A percentile compares a stretch with the other conserved stretches of the same genome.
Conservation (phyloP, 2,113 vertebrate species). For the Gadus macrocephalus region DNA sequence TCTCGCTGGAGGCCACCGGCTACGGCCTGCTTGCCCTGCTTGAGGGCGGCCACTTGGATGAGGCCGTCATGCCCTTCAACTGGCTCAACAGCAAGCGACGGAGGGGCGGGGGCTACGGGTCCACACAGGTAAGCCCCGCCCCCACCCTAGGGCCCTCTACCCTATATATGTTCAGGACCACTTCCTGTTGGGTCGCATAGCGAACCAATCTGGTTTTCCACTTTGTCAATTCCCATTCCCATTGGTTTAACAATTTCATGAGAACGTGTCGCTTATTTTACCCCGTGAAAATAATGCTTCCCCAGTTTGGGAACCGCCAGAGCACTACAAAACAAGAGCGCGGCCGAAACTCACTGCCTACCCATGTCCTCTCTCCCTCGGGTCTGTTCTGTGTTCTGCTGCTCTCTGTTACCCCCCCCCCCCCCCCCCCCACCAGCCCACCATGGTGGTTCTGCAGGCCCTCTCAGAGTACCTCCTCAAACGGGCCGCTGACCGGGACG, state of each 20-base stretch:
- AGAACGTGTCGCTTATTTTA: neutral
- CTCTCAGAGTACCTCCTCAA: slow-evolving; percentile 65
- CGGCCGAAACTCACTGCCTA: no score
- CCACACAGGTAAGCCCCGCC: slow-evolving; percentile 70
- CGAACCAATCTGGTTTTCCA: no score
- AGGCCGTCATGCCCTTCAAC: slow-evolving; percentile 50
- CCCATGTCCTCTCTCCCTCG: neutral
- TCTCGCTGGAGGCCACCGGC: slow-evolving; percentile 68
- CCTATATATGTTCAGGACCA: neutral
- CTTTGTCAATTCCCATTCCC: neutral
- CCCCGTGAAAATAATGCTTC: neutral
- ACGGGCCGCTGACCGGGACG: slow-evolving; percentile 30
- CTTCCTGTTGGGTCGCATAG: no score
- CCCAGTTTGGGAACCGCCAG: no score
- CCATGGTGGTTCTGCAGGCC: slow-evolving; percentile 73
- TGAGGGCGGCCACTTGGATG: slow-evolving; percentile 43
- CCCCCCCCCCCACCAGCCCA: slow-evolving; percentile 60
- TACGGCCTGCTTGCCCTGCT: slow-evolving; percentile 71
- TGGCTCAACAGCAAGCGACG: slow-evolving; percentile 68
- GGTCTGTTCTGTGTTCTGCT: neutral
- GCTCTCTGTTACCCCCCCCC: neutral
- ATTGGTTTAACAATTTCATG: no score
- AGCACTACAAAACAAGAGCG: no score
- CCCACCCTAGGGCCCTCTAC: neutral
- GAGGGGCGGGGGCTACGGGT: slow-evolving; percentile 64